phyloP scores from a whole-genome alignment of 2,797 vertebrate species.

The Epinephelus awoara region DNA sequence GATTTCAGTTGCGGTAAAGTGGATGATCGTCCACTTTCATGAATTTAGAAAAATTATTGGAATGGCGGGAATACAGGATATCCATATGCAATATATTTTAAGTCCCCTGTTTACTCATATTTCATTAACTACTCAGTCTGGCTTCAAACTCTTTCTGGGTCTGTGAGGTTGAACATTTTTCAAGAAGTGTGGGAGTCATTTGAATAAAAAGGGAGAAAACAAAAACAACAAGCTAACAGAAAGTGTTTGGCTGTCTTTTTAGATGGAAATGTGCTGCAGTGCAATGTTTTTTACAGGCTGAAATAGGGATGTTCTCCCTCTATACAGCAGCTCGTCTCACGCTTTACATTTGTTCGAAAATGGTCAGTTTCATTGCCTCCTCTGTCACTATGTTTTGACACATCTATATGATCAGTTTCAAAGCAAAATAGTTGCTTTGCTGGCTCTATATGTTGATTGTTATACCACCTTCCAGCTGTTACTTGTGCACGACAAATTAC shows the following conservation, averaged over 20 bases:
- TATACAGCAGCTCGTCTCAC: constrained; percentile 28
- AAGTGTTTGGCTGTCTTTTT: constrained; percentile 19
- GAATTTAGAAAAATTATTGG: constrained; percentile 27
- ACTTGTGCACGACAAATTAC: constrained; percentile 42
- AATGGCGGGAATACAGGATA: constrained; percentile 55
- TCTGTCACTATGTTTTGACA: constrained; percentile 39
- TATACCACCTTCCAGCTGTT: constrained; percentile 47
- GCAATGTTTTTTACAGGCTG: constrained; percentile 36
- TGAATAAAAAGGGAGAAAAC: constrained; percentile 59
- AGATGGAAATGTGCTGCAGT: constrained; percentile 33
- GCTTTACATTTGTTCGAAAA: constrained; percentile 47
- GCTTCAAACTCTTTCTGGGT: constrained; percentile 36
- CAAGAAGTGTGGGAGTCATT: constrained; percentile 39
- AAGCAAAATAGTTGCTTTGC: constrained; percentile 37
- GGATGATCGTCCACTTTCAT: constrained; percentile 57
- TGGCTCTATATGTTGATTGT: constrained; percentile 35
- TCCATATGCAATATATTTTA: constrained; percentile 48
- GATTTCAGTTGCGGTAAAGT: constrained; percentile 62
- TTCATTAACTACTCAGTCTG: constrained; percentile 51
- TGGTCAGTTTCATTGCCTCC: constrained; percentile 46
- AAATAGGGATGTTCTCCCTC: constrained; percentile 39
- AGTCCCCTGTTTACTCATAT: constrained; percentile 65
- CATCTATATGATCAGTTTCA: constrained; percentile 39
- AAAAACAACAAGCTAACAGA: constrained; percentile 24
- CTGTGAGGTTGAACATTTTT: constrained; percentile 36